Base-by-base conservation (phyloP, 2,797 vertebrate species). In the Gallirallus australis region DNA sequence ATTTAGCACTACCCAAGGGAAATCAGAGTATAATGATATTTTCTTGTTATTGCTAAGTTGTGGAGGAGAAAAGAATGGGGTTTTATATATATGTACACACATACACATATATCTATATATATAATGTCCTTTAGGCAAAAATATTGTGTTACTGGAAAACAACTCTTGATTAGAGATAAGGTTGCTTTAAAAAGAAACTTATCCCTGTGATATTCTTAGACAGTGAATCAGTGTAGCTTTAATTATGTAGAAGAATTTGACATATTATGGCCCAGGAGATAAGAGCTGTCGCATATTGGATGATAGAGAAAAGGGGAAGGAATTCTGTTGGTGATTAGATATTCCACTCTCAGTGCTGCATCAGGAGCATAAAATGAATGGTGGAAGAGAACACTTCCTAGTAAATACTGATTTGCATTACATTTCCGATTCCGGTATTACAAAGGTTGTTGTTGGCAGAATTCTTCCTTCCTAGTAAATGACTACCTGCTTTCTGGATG, bases 161-260 rank as follows among this genome's bases (percentile, higher is more conserved):
- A 89, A 54, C 39, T 82, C 91, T 93, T 91, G 86, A 86, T 94
- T 95, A 93, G 70, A 91, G 89, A 94, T 92, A 93, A 82, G 82
- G 40, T 54, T 75, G 82, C 82, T 92, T 93, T 94, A 90, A 90
- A 97, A 94, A 93, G 64, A 86, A 94, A 79, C 83, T 83, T 93
- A 57, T 12, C 81, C 33, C 52, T 91, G 72, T 85, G 93, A 94
- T 96, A 94, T 93, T 95, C 88, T 86, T 83, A 93, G 92, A 70
- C 73, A 91, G 89, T 93, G 82, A 92, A 93, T 94, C 95, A 94
- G 66, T n/a, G 68, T 90, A 70, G 83, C 81, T 97, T 97, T 95
- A 96, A 97, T 97, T 97, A 96, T 92, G 91, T 70, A 90, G 84
- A 96, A 95, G 83, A 92, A 87, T 92, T 94, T 96, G 96, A 96